Evolutionary conservation across 2,113 vertebrate species (phyloP).

Genomic region (Tragulus kanchil): DNA sequence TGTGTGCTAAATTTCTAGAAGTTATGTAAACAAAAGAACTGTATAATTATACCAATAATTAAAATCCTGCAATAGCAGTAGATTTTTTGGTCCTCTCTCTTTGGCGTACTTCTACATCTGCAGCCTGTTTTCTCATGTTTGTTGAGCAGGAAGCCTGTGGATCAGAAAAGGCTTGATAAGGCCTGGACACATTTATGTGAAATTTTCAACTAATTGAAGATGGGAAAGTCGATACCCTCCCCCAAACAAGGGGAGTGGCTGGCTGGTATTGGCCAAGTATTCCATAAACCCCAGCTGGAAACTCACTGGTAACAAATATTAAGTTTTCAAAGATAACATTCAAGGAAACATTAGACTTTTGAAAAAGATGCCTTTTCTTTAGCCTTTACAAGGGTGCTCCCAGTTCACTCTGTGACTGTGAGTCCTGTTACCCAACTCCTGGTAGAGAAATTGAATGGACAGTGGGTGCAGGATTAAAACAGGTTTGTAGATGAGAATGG

Average conservation of each 20-base stretch:
- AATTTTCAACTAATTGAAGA: slow-evolving; percentile 39
- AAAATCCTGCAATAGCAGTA: background rate
- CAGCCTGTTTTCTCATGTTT: background rate
- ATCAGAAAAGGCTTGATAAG: background rate
- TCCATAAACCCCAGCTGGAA: background rate
- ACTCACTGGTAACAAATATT: background rate
- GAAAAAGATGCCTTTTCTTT: background rate
- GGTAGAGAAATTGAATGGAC: background rate
- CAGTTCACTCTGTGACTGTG: background rate
- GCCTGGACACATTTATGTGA: background rate
- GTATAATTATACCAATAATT: background rate
- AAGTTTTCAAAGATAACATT: background rate
- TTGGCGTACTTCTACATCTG: background rate
- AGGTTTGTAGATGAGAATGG: background rate
- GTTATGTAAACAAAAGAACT: background rate
- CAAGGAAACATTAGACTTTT: background rate
- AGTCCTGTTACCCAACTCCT: background rate
- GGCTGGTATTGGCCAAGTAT: background rate
- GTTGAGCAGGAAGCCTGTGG: background rate
- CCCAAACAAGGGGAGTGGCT: background rate
- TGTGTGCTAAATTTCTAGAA: slow-evolving; percentile 5
- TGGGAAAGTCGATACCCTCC: background rate
- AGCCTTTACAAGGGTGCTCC: background rate
- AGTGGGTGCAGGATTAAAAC: background rate
- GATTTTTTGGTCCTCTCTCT: background rate